These are phyloP conservation scores for Danio kyathit DNA, from an alignment of 2,797 vertebrate species.

Conservation along the genomic window DNA sequence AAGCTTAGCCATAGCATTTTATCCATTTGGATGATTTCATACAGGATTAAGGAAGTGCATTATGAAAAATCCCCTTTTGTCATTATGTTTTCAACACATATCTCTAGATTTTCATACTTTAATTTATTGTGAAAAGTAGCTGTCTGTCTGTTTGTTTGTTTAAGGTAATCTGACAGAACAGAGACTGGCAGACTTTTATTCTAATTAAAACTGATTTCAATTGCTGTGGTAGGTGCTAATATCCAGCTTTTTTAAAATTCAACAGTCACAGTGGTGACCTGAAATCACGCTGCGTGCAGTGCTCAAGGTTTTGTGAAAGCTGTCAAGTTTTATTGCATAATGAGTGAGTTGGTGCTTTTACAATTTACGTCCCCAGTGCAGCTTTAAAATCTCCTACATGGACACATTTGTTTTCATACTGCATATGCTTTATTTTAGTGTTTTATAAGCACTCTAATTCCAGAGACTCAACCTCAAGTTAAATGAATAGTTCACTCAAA, in stretches of 20 bases:
- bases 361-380: background rate
- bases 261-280: background rate
- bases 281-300: background rate
- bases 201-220: conserved; percentile 20
- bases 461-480: background rate
- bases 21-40: background rate
- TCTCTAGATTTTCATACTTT: background rate
- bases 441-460: background rate
- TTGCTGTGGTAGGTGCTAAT: conserved; percentile 53
- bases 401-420: background rate
- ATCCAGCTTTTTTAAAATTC: conserved; percentile 27
- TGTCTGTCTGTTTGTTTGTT: background rate
- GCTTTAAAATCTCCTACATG: background rate
- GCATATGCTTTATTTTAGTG: background rate
- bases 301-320: background rate
- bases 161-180: background rate
- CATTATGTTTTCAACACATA: conserved; percentile 4
- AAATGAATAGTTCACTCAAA: background rate
- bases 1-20: background rate
- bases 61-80: background rate
- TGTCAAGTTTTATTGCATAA: background rate
- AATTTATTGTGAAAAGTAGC: background rate
- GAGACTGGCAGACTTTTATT: conserved; percentile 2
- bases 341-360: background rate
- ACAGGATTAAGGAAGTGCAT: background rate